phyloP scores from a whole-genome alignment of 2,113 vertebrate species.

The Eubucco bourcierii region DNA sequence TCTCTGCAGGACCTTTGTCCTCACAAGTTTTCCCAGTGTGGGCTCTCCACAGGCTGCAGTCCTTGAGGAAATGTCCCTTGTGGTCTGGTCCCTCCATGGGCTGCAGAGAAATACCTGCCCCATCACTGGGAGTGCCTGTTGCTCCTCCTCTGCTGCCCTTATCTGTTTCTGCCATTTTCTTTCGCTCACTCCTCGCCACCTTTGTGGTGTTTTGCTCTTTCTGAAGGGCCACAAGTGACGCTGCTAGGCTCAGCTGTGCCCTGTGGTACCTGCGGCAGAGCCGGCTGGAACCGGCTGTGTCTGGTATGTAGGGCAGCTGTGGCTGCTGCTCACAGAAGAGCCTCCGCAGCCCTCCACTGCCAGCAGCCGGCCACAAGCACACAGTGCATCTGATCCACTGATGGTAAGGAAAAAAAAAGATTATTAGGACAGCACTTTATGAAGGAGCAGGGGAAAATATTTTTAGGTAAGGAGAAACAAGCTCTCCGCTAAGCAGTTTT shows the following conservation, averaged over 20 bases:
- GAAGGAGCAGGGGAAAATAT: neutral
- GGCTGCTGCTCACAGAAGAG: neutral
- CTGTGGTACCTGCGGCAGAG: neutral
- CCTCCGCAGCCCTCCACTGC: neutral
- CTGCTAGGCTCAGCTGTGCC: neutral
- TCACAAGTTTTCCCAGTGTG: neutral
- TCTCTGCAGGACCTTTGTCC: neutral
- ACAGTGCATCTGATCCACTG: neutral
- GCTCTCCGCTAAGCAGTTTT: neutral
- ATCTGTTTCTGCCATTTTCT: neutral
- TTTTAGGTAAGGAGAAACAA: neutral
- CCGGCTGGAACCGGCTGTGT: neutral
- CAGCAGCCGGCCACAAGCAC: too few relatives aligned
- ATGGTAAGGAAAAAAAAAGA: neutral
- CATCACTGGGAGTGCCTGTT: fast-evolving
- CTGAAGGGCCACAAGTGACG: neutral
- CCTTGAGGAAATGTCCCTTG: neutral
- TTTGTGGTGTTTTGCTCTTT: neutral
- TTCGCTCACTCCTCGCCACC: neutral
- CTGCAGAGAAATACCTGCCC: neutral
- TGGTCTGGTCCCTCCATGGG: neutral
- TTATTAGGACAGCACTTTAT: neutral
- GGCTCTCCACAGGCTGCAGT: neutral
- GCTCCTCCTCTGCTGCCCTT: neutral
- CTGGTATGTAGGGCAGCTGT: fast-evolving